A percentile compares a stretch with the other conserved stretches of the same genome.
phyloP scores from a whole-genome alignment of 30 jellyfish, hydroid and myxozoan species.

The Cassiopea xamachana region DNA sequence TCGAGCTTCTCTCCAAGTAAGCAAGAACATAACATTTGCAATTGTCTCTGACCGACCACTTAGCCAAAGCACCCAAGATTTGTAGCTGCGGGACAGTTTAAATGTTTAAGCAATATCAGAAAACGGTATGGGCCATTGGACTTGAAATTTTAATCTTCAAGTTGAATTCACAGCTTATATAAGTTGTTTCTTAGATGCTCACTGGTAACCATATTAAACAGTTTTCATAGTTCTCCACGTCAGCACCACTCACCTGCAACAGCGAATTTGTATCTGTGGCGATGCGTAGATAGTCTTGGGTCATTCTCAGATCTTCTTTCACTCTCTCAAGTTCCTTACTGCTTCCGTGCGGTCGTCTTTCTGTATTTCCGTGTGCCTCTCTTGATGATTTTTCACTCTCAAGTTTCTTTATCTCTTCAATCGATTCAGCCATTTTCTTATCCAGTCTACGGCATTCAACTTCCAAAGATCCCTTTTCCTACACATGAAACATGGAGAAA shows the following conservation, averaged over 20 bases:
- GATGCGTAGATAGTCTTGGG: constrained; percentile 81
- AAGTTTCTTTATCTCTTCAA: constrained; percentile 58
- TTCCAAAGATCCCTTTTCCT: constrained; percentile 66
- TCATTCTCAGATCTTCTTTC: constrained; percentile 67
- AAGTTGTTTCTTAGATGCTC: no score
- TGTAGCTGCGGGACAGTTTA: no score
- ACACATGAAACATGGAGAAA: neutral
- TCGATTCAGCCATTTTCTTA: constrained; percentile 52
- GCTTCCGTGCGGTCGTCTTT: constrained; percentile 37
- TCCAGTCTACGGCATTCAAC: constrained; percentile 41
- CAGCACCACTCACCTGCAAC: constrained; percentile 68
- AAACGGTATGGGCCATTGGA: no score
- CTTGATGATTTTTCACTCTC: constrained; percentile 17
- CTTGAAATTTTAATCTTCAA: no score
- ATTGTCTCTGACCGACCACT: no score
- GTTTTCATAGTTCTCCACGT: neutral
- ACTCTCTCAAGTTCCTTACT: constrained; percentile 66
- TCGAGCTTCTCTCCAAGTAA: no score
- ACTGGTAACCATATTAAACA: neutral
- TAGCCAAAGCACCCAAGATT: no score
- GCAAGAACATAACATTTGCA: no score
- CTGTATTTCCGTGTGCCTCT: constrained; percentile 39
- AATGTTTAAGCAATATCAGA: no score
- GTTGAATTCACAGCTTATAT: no score
- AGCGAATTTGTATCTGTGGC: constrained; percentile 83